These are phyloP conservation scores for Himalopsyche tibetana DNA, from an alignment of 2,888 invertebrate species.

Conservation along the genomic window DNA sequence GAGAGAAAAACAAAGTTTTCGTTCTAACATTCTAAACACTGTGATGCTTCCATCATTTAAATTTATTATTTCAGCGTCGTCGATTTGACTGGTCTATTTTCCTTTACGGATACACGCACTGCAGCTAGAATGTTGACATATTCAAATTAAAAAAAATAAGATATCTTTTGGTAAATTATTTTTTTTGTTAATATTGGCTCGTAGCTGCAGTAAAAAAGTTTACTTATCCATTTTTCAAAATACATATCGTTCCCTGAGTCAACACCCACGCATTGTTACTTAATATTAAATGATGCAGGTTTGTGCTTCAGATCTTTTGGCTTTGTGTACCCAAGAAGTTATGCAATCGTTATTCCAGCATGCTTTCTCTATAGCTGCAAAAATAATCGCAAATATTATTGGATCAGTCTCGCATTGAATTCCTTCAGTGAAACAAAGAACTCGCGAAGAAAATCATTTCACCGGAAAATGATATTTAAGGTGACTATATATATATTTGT, in stretches of 20 bases:
- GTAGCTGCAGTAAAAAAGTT: too few species aligned
- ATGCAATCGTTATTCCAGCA: neutral
- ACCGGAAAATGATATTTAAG: conserved; percentile 11
- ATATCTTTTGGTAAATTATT: too few species aligned
- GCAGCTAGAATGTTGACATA: too few species aligned
- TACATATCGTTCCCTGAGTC: neutral
- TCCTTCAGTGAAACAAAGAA: conserved; percentile 7
- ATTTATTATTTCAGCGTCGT: too few species aligned
- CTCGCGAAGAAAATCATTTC: neutral
- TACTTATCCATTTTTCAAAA: too few species aligned
- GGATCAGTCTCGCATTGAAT: neutral
- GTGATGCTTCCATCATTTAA: too few species aligned
- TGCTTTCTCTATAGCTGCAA: conserved; percentile 1
- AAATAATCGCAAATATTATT: conserved; percentile 13
- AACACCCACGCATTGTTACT: conserved; percentile 14
- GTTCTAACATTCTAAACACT: too few species aligned
- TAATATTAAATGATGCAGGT: neutral
- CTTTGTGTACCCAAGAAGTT: neutral
- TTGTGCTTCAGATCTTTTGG: conserved; percentile 13
- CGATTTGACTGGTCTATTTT: too few species aligned
- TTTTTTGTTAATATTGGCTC: too few species aligned
- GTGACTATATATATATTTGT: neutral
- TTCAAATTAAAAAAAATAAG: too few species aligned
- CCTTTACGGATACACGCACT: too few species aligned
- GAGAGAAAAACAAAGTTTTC: too few species aligned